Evolutionary conservation across 2,113 vertebrate genomes (phyloP).

Genomic region (Leucoraja erinaceus): DNA sequence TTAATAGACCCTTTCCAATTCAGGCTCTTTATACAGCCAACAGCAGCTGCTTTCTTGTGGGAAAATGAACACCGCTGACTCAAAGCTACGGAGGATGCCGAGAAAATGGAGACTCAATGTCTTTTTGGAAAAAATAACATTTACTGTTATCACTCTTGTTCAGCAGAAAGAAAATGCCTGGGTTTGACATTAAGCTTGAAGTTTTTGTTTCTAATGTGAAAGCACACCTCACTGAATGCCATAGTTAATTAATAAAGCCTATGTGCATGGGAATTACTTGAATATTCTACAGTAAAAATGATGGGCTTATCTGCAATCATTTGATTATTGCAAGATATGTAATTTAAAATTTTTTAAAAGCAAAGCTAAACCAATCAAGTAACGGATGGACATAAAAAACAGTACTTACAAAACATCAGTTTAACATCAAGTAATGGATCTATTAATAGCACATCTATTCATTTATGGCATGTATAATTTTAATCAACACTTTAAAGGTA

Average conservation of each 20-base stretch:
- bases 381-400: neutral
- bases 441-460: neutral
- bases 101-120: neutral
- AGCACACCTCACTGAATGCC: neutral
- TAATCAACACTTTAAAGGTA: neutral
- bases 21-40: constrained; percentile 25
- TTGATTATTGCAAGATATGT: neutral
- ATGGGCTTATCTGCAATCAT: neutral
- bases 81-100: constrained; percentile 21
- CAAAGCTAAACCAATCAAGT: neutral
- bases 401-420: neutral
- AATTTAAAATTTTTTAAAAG: neutral
- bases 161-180: neutral
- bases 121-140: neutral
- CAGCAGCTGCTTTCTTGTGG: constrained; percentile 36
- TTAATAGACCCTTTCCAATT: constrained; percentile 30
- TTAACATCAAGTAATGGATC: constrained; percentile 1
- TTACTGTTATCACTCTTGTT: neutral
- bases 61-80: constrained; percentile 29
- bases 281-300: neutral
- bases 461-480: neutral
- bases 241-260: neutral
- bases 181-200: neutral
- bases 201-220: neutral
- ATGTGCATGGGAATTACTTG: neutral